Evolutionary conservation across 2,888 invertebrate species (phyloP), one percentile per base, ranked within the genome.

Genomic region (Chelonus formosanus): DNA sequence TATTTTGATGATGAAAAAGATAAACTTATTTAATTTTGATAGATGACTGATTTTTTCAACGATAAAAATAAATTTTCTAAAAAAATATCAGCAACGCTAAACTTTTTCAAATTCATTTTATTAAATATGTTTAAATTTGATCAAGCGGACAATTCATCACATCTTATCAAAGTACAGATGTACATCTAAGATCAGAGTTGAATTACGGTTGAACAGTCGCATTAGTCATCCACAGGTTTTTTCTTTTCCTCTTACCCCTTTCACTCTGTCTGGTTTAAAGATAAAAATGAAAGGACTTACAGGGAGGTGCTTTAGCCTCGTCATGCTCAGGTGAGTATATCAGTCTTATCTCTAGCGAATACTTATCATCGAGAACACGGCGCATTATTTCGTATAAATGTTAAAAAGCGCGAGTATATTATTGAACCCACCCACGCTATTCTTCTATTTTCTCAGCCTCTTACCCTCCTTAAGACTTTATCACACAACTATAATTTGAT

Each of bases 401-500:
- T 32, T 34, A 34, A 52, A 50, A 52, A 56, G 8, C 48, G 20
- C 40, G 50, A 50, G 35, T 59, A 31, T 59, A 59, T 34, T 59
- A 59, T 59, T 59, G 59, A 50, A 50, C 50, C 43, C 58, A 47
- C 48, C 48, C 36, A 59, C 48, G 40, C 48, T 59, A 50, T 34
- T 20, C 20, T 2, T 20, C 20, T 20, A 20, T 20, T 36, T 6
- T 10, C 36, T 20, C 43, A 32, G 10, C 50, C 48, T 20, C 60
- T 32, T 8, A 32, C 32, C 8, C 59, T 43, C 58, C 5, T 36
- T 10, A 34, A 40, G 40, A 55, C 34, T 65, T 59, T 54, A 65
- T 65, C 54, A 45, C 35, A 31, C n/a, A 54, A 59, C 53, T 57
- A 65, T 43, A 54, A 59, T 47, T 65, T 59, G 52, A 65, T 59